These are phyloP conservation scores for Dreissena rostriformis DNA, from an alignment of 1,140 invertebrate genomes.

Conservation along the genomic window DNA sequence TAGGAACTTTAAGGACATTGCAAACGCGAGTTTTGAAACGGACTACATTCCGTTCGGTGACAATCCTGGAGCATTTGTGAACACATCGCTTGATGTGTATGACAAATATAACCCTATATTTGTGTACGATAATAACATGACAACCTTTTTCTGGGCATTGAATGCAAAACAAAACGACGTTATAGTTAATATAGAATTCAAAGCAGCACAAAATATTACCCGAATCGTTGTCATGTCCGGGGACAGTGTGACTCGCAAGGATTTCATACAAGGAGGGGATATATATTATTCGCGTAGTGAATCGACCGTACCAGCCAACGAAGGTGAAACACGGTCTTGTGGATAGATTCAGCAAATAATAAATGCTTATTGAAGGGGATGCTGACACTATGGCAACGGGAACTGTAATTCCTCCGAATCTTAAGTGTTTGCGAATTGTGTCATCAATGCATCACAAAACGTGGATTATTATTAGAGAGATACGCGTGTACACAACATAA, in stretches of 20 bases:
- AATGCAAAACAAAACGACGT: slow-evolving; percentile 44
- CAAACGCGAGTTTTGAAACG: background rate
- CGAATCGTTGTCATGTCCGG: slow-evolving; percentile 63
- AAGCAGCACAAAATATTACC: slow-evolving; percentile 56
- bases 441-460: too few relatives aligned
- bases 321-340: too few relatives aligned
- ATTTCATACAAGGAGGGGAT: slow-evolving; percentile 35
- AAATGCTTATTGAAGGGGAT: slow-evolving; percentile 48
- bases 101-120: slow-evolving; percentile 41
- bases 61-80: slow-evolving; percentile 61
- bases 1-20: slow-evolving; percentile 53
- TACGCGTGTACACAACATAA: too few relatives aligned
- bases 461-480: too few relatives aligned
- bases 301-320: background rate
- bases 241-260: slow-evolving; percentile 28
- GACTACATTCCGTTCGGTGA: slow-evolving; percentile 47
- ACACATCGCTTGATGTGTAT: slow-evolving; percentile 52
- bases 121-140: slow-evolving; percentile 54
- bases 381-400: slow-evolving; percentile 57
- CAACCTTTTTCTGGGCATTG: slow-evolving; percentile 63
- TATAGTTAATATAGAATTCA: slow-evolving; percentile 59
- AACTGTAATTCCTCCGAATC: slow-evolving; percentile 46
- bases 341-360: slow-evolving; percentile 16
- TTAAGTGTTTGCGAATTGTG: slow-evolving; percentile 58
- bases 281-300: background rate